Conservation (phyloP, 2,113 vertebrate species). For the Ceyx cyanopectus region DNA sequence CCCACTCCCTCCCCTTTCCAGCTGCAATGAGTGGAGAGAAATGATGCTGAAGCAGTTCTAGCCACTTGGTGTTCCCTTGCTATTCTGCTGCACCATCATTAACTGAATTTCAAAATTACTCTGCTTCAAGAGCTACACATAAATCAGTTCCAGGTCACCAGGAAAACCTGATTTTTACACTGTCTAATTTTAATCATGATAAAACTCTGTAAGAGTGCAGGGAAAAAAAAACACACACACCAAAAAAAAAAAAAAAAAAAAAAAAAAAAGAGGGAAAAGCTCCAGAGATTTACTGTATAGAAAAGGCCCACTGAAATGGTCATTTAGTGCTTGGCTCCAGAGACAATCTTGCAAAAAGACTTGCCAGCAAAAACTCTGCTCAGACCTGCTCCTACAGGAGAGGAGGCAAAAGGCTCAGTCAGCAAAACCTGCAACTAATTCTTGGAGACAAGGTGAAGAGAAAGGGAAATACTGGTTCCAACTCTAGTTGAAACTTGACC, state of each 20-base stretch:
- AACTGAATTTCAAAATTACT: accelerated
- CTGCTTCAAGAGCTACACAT: neutral
- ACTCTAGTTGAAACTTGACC: neutral
- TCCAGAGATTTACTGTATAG: neutral
- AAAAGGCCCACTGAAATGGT: neutral
- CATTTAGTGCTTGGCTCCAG: neutral
- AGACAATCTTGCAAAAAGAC: neutral
- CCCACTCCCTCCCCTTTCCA: neutral
- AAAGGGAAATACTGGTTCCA: neutral
- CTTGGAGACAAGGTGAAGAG: accelerated
- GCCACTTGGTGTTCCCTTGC: too few species aligned
- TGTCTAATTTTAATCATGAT: neutral
- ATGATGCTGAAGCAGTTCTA: accelerated
- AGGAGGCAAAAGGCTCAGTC: neutral
- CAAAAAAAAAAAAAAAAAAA: too few species aligned
- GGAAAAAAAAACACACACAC: too few species aligned
- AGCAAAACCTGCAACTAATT: neutral
- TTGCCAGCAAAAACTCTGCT: neutral
- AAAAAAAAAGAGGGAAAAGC: neutral
- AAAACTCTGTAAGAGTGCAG: neutral
- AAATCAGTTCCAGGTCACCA: neutral
- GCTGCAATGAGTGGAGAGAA: accelerated
- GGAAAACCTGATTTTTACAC: neutral
- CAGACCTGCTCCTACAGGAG: neutral
- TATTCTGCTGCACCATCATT: neutral